A percentile compares a stretch with the other conserved stretches of the same genome.
phyloP scores from a whole-genome alignment of 2,113 vertebrate species.

The Eurystomus gularis region DNA sequence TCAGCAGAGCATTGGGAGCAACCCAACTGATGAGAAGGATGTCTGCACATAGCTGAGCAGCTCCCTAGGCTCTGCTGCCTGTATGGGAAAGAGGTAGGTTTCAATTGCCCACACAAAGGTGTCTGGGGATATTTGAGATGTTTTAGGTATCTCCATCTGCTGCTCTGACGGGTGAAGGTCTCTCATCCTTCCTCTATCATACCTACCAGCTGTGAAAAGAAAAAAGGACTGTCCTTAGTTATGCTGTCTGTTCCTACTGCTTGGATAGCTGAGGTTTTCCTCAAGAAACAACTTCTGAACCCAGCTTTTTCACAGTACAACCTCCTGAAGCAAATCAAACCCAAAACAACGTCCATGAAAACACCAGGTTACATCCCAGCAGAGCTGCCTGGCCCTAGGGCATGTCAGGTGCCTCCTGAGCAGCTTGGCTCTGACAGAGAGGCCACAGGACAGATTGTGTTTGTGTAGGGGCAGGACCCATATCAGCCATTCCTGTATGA shows the following conservation, averaged over 20 bases:
- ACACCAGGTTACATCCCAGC: rapidly evolving
- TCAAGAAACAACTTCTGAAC: not conserved
- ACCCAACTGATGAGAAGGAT: not conserved
- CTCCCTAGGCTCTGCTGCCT: not conserved
- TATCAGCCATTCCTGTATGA: not conserved
- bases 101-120: not conserved
- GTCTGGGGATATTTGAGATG: not conserved
- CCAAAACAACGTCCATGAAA: not conserved
- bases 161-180: not conserved
- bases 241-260: not conserved
- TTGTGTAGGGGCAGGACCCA: not conserved
- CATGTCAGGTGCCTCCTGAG: not conserved
- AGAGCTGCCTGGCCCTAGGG: not conserved
- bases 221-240: not conserved
- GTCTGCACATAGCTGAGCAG: not conserved
- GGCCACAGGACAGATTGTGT: rapidly evolving
- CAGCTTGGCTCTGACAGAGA: not conserved
- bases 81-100: not conserved
- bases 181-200: not conserved
- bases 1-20: not conserved
- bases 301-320: not conserved
- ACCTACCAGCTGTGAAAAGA: not conserved
- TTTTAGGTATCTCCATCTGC: not conserved
- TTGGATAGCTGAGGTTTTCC: not conserved
- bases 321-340: not conserved